Base-by-base conservation (phyloP, 2,113 vertebrate species). In the Microtus pennsylvanicus region DNA sequence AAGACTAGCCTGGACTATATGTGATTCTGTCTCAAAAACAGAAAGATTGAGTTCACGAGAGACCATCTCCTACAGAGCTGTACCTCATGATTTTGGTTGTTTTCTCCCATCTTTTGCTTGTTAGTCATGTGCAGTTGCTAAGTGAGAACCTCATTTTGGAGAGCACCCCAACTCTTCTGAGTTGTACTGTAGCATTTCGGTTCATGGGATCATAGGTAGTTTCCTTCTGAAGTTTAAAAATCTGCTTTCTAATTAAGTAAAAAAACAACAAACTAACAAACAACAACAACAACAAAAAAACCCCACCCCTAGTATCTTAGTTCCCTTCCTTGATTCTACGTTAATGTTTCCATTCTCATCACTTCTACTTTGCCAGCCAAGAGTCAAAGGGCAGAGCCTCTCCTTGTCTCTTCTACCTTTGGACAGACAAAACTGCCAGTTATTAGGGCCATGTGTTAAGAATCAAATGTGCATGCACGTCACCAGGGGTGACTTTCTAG, bases 361-460 rank as follows among this genome's bases (percentile, higher is more conserved):
- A 76, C 67, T 95, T 96, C 70, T 92, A 52, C 80, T 72, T 78
- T 70, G 42, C 38, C 75, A 89, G 83, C 17, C 67, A 81, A 91
- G 38, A 30, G 87, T 83, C 78, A 87, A 87, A 61, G 47, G 28
- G 16, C 61, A 86, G 42, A 26, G 33, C 19, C 52, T 12, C 58
- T 90, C 35, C 8, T 1, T 19, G n/a, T 19, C 85, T 61, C 74
- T 74, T 82, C 50, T n/a, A 52, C 42, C 69, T 90, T 76, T 61
- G 58, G 22, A 52, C 65, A 83, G 69, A 42, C 35, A 70, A 87
- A 81, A 92, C 4, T 35, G 35, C 28, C 38, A 30, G 58, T 12
- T 0, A 3, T 33, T 16, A 74, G 35, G 21, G 9, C 4, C 3
- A 4, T 0, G 26, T 58, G n/a, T 42, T 90, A 77, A 78, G 86